These are phyloP conservation scores for Montipora foliosa DNA, from an alignment of 64 coral and sea anemone species.

Conservation along the genomic window DNA sequence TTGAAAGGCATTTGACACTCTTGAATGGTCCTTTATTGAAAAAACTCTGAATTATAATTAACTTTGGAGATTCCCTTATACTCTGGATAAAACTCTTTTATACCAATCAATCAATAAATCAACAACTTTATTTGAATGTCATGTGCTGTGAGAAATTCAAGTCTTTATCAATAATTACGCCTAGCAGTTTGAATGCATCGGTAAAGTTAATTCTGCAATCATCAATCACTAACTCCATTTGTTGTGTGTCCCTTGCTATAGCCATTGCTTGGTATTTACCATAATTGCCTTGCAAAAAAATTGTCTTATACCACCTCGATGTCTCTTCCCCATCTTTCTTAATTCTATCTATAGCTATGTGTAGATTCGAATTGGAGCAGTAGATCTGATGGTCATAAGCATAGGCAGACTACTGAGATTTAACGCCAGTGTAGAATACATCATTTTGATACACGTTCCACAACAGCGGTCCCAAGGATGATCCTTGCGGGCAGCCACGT, in stretches of 20 bases:
- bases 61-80: too few species aligned
- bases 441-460: constrained; percentile 75
- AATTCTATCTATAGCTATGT: constrained; percentile 34
- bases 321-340: constrained; percentile 49
- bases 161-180: constrained; percentile 1
- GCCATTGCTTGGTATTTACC: constrained; percentile 62
- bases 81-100: too few species aligned
- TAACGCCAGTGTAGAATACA: constrained; percentile 26
- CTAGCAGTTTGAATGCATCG: neutral
- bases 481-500: constrained; percentile 61
- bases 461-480: constrained; percentile 49
- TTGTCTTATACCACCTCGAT: constrained; percentile 48
- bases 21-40: too few species aligned
- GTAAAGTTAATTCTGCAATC: neutral
- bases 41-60: too few species aligned
- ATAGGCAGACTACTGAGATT: constrained; percentile 37
- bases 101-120: too few species aligned
- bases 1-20: too few species aligned
- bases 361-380: neutral
- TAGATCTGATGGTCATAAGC: constrained; percentile 72
- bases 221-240: neutral
- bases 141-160: constrained; percentile 8
- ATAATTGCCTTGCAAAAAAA: constrained; percentile 41
- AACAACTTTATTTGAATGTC: too few species aligned
- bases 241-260: constrained; percentile 31